These are phyloP conservation scores for Micromussa lordhowensis DNA, from an alignment of 92 coral and sea anemone species.

Conservation along the genomic window DNA sequence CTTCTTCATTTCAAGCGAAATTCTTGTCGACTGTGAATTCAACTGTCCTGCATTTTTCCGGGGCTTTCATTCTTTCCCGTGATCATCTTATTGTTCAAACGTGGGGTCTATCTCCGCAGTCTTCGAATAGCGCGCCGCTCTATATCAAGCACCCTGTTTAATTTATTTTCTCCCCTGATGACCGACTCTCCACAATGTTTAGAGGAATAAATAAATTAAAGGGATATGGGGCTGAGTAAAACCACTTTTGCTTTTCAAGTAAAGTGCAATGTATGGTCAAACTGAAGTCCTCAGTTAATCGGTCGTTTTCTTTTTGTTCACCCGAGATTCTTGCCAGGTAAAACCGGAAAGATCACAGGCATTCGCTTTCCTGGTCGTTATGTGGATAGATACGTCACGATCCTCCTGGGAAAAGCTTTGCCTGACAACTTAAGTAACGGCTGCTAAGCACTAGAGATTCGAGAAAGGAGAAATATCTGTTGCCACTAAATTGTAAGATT, in stretches of 20 bases:
- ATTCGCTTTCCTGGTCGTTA: too few species aligned
- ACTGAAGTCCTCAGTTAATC: neutral
- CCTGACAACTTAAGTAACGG: too few species aligned
- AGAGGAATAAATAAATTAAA: neutral
- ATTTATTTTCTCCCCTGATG: neutral
- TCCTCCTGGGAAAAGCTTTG: too few species aligned
- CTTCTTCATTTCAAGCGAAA: neutral
- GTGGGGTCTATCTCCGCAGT: too few species aligned
- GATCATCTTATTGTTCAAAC: neutral
- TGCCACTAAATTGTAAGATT: too few species aligned
- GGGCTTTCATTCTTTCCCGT: neutral
- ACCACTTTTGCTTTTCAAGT: neutral
- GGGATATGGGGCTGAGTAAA: neutral
- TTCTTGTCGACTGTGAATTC: neutral
- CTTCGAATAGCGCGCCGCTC: too few species aligned
- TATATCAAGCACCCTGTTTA: too few species aligned
- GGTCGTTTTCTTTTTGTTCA: neutral
- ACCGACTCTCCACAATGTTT: too few species aligned
- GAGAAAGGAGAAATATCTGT: too few species aligned
- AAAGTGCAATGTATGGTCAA: neutral
- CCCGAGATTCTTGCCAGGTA: neutral
- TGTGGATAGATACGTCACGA: too few species aligned
- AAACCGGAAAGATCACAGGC: too few species aligned
- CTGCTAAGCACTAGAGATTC: too few species aligned
- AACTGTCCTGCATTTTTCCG: neutral